These are phyloP conservation scores for Cromileptes altivelis DNA, from an alignment of 2,113 vertebrate genomes.

Conservation along the genomic window DNA sequence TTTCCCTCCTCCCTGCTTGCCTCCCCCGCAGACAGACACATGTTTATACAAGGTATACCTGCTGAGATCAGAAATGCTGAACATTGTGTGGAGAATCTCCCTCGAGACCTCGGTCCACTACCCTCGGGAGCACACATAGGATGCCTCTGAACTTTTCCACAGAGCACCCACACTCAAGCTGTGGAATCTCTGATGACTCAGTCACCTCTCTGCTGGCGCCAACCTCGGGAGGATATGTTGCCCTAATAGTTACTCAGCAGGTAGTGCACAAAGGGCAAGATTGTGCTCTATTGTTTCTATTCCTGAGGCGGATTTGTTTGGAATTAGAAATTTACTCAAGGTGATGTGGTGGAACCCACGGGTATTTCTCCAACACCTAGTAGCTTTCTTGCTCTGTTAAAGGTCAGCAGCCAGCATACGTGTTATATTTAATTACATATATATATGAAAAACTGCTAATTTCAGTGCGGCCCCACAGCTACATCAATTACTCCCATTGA, in stretches of 20 bases:
- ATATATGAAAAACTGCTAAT: constrained; percentile 28
- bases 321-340: constrained; percentile 20
- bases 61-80: constrained; percentile 74
- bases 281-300: constrained; percentile 17
- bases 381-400: not conserved
- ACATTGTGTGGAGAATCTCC: constrained; percentile 48
- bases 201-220: constrained; percentile 34
- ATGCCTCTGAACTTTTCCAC: constrained; percentile 64
- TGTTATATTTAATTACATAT: constrained; percentile 39
- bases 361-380: not conserved
- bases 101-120: constrained; percentile 56
- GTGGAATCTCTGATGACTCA: constrained; percentile 54
- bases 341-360: constrained; percentile 2
- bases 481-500: constrained; percentile 46
- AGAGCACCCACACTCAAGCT: constrained; percentile 23
- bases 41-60: constrained; percentile 71
- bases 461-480: constrained; percentile 8
- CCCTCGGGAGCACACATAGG: constrained; percentile 43
- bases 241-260: constrained; percentile 60
- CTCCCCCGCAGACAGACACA: constrained; percentile 65
- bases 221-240: constrained; percentile 32
- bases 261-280: constrained; percentile 14
- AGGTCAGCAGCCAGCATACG: constrained; percentile 14
- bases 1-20: constrained; percentile 27
- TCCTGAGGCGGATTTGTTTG: constrained; percentile 22